Conservation (phyloP, 2,888 invertebrate genomes). For the Tenodera sinensis region DNA sequence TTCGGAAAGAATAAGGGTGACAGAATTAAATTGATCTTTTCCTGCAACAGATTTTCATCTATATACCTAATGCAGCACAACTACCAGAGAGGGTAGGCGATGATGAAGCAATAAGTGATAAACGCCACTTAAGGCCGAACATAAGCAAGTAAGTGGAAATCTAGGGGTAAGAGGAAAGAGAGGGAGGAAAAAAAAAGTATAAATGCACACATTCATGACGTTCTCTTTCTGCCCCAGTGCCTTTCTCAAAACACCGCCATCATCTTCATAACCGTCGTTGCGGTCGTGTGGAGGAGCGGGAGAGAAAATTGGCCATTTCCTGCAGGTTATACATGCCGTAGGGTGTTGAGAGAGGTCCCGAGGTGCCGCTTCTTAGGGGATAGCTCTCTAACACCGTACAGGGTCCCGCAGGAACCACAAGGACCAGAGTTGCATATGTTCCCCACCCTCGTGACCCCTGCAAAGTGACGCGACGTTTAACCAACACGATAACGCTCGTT, state of each 20-base stretch:
- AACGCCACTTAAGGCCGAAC: neutral
- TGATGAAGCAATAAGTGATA: neutral
- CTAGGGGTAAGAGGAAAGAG: neutral
- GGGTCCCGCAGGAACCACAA: neutral
- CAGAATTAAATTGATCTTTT: neutral
- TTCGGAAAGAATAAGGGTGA: neutral
- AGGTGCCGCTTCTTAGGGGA: neutral
- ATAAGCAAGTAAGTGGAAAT: neutral
- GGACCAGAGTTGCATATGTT: neutral
- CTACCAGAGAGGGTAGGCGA: neutral
- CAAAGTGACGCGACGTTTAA: neutral
- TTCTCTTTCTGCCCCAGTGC: neutral
- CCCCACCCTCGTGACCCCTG: neutral
- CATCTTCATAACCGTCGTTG: conserved; percentile 11
- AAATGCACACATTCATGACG: neutral
- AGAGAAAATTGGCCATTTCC: conserved; percentile 5
- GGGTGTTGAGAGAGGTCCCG: conserved; percentile 10
- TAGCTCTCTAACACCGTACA: neutral
- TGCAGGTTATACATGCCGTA: neutral
- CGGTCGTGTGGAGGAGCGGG: neutral
- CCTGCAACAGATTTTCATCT: neutral
- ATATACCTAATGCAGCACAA: neutral
- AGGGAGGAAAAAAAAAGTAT: neutral
- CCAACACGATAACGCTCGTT: neutral
- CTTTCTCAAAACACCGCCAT: neutral